Base-by-base conservation (phyloP, 2,797 vertebrate genomes). In the Dipus sagitta region DNA sequence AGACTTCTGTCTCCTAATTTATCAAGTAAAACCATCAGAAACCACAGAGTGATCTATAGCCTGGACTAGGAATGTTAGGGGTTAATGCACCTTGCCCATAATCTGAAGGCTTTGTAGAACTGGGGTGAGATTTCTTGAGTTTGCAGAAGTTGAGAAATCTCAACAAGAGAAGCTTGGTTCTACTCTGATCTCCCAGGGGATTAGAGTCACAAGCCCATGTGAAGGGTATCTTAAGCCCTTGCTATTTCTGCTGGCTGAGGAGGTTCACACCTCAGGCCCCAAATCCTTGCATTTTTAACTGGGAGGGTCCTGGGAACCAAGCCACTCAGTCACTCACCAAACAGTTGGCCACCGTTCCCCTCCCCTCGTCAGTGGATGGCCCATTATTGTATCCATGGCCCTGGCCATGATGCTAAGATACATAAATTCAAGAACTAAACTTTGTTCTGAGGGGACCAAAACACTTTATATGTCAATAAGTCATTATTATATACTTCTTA, bases 91-190 rank as follows among this genome's bases (percentile, higher is more conserved):
- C 85, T 86, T 74, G 54, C 79, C 71, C 52, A 30, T 78, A 76
- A 80, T 90, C 62, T 83, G 64, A 94, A 82, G 64, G 87, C 82
- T 86, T 90, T 94, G 87, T 92, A 94, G 89, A 93, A 85, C 52
- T 60, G 38, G 74, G 32, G 86, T 95, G 95, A 95, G 89, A 96
- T 82, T 96, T 94, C 89, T 95, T 91, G 86, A 84, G 72, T 96
- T 96, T 96, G 75, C 93, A 96, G 77, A 94, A 62, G 87, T 86
- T 94, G 74, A 83, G 81, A 85, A 79, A 90, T 86, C 88, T 93
- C 79, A 95, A 65, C 83, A 91, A 92, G 83, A 82, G 70, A 28
- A 62, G 42, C 30, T 94, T 95, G 75, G 86, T 75, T 97, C 88
- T 79, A 42, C 67, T 94, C 91, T 89, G 32, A 90, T 90, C 94